Evolutionary conservation across 2,888 invertebrate species (phyloP), one percentile per base, ranked within the genome.

Genomic region (Apotomis turbidana): DNA sequence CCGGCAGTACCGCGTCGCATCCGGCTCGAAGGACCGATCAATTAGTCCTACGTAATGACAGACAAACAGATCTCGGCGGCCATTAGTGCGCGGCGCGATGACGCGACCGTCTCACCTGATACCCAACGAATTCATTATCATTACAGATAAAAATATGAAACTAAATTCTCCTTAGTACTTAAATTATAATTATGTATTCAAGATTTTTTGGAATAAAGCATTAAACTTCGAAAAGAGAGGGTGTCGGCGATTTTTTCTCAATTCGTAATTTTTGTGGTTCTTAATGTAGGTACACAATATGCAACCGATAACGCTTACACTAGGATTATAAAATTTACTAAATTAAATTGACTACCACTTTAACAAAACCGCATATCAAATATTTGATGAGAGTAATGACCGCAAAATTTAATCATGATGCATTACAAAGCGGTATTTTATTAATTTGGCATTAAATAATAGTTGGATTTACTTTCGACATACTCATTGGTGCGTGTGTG

Each of bases 41-140:
- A 13, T 71, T 61, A 60, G 41, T 51, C 15, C 15, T 5, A 5
- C 49, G 51, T 62, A 71, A 71, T 54, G 67, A 52, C 36, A 49
- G 10, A 57, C 71, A 71, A 71, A 71, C 71, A 71, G 49, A 55
- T 27, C 46, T 36, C 9, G 6, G 36, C n/a, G 12, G 38, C 38
- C 27, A 44, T 41, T 9, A 58, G 38, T 8, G 36, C 4, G 5
- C 36, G 46, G 36, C 4, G 5, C 36, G 46, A 13, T 46, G 38
- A 57, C 27, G 12, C 12, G 27, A 27, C 27, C 27, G 5, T 13
- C 57, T 3, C 67, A 58, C 38, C 67, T 58, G 57, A 12, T 13
- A 49, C 15, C 15, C n/a, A 12, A 27, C 5, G 10, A 49, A 10
- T 49, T 49, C 12, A 49, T 49, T 49, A 49, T 49, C 49, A 49